phyloP scores from a whole-genome alignment of 2,888 invertebrate genomes.

The Antheraea assamensis region DNA sequence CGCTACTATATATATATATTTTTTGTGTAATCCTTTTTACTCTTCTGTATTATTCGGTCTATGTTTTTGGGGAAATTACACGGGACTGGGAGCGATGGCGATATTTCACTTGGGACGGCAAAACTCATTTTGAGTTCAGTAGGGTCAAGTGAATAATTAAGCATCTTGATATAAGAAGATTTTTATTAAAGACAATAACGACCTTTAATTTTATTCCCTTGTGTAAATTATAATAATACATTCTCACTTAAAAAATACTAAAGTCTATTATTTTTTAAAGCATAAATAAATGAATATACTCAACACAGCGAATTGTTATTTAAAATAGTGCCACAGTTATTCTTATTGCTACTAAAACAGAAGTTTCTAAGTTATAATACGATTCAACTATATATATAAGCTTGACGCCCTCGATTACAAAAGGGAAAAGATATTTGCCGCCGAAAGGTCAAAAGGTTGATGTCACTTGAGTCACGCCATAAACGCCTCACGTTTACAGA shows the following conservation, averaged over 20 bases:
- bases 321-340: neutral
- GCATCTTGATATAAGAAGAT: neutral
- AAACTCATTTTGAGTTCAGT: neutral
- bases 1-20: neutral
- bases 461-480: conserved; percentile 7
- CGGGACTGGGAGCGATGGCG: neutral
- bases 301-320: neutral
- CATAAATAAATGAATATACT: neutral
- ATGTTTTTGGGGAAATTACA: neutral
- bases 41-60: no score
- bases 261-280: neutral
- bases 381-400: neutral
- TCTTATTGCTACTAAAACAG: neutral
- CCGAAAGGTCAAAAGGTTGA: conserved; percentile 13
- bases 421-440: conserved; percentile 9
- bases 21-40: no score
- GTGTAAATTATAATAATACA: neutral
- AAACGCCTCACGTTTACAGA: conserved; percentile 7
- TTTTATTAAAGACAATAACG: neutral
- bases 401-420: neutral
- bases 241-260: neutral
- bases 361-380: neutral
- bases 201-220: neutral
- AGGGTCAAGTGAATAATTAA: neutral
- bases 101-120: neutral